Conservation (phyloP, 35 echinoderm and acorn worm species). For the Eucidaris tribuloides region DNA sequence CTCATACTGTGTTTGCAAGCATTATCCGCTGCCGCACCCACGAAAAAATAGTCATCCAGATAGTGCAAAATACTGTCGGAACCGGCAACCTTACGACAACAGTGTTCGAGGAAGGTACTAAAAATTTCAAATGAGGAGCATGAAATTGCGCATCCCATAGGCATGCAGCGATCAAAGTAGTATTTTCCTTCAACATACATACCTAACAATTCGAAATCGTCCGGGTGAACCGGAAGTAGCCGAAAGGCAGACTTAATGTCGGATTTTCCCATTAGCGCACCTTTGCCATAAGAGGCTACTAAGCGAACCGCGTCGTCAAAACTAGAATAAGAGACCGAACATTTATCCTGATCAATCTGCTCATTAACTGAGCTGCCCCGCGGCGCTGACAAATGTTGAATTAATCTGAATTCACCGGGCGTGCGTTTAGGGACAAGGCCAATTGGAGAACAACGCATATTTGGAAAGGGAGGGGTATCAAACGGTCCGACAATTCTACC, state of each 20-base stretch:
- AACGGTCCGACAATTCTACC: conserved; percentile 36
- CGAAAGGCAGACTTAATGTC: conserved; percentile 43
- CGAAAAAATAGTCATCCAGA: conserved; percentile 39
- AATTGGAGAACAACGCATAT: conserved; percentile 31
- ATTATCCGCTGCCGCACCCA: neutral
- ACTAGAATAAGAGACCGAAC: neutral
- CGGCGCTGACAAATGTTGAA: conserved; percentile 36
- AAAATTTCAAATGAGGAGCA: neutral
- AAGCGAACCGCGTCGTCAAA: conserved; percentile 28
- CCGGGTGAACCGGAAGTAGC: conserved; percentile 26
- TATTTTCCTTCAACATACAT: conserved; percentile 2
- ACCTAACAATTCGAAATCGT: conserved; percentile 31
- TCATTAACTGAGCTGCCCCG: conserved; percentile 10
- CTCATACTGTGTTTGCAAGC: neutral
- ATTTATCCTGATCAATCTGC: neutral
- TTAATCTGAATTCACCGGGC: conserved; percentile 16
- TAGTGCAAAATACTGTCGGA: neutral
- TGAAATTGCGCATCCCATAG: conserved; percentile 11
- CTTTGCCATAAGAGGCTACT: neutral
- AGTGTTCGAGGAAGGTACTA: neutral
- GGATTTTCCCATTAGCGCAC: conserved; percentile 30
- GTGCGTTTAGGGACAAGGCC: conserved; percentile 22
- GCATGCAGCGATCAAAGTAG: conserved; percentile 17
- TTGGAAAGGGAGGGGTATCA: neutral
- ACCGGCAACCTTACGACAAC: neutral